Base-by-base conservation (phyloP, 37 sponge, comb jelly and placozoan genomes). In the Chondrosia reniformis region DNA sequence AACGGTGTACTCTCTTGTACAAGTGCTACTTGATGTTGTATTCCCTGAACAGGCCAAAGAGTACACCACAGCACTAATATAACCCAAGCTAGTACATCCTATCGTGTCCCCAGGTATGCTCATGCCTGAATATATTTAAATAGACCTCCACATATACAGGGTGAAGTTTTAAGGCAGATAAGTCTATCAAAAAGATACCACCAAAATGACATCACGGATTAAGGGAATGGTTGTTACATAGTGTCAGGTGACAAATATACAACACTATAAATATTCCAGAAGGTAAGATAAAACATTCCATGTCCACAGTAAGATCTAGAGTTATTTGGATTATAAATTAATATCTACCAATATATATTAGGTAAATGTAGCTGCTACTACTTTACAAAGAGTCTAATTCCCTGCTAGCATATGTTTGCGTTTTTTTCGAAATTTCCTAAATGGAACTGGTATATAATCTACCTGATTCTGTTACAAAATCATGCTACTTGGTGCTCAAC, bases 381-480 rank as follows among this genome's bases (percentile, higher is more conserved):
- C 25, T 72, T 44, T 39, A 45, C 40, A 32, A 27, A 72, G 43
- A 78, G 38, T 17, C 33, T 37, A 32, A 54, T 72, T 33, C 81
- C 81, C 43, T 81, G 81, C 74, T 72, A 81, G 59, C 81, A 81
- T 44, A 72, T 81, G 58, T 81, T 81, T 72, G 73, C 81, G 22
- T 38, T 81, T 38, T 72, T 81, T 32, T 34, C 43, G 52, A 28
- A 46, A 41, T 67, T 33, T 33, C 37, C 67, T 3, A 24, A 81
- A 54, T 81, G 81, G 81, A 54, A 37, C 22, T 81, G 81, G 81
- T 10, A 46, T n/a, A n/a, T 34, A 57, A 30, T 30, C 73, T 81
- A 1, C 81, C 81, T 27, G 71, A 31, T 10, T 30, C 61, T 6
- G 17, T 13, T 6, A 59, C 61, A 59, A 13, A 59, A 19, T 59